Evolutionary conservation across 2,888 invertebrate genomes (phyloP).

Genomic region (Pinctada fucata): DNA sequence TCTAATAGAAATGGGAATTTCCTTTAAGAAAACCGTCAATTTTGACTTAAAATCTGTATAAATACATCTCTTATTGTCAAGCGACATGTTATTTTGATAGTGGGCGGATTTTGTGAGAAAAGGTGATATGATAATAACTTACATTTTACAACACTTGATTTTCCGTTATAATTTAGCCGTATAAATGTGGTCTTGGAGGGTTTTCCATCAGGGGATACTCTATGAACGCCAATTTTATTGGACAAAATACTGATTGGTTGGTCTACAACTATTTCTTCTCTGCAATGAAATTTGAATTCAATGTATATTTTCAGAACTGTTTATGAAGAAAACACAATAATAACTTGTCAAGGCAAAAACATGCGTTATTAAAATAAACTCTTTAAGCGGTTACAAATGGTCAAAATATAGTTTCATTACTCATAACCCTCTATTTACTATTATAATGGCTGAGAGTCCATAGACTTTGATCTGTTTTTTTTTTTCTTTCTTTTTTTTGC

Average conservation of each 20-base stretch:
- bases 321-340: background rate
- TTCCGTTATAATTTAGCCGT: conserved; percentile 90
- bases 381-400: too few species aligned
- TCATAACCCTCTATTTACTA: too few species aligned
- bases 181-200: conserved; percentile 94
- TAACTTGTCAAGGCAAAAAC: background rate
- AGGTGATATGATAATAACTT: conserved; percentile 45
- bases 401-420: too few species aligned
- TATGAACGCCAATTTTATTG: conserved; percentile 95
- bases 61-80: too few species aligned
- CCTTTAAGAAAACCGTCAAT: too few species aligned
- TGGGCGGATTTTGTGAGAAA: too few species aligned
- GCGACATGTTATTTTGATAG: too few species aligned
- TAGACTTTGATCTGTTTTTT: too few species aligned
- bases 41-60: too few species aligned
- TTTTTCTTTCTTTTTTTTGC: too few species aligned
- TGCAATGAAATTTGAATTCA: conserved; percentile 70
- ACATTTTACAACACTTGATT: conserved; percentile 94
- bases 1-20: too few species aligned
- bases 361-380: background rate
- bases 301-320: background rate
- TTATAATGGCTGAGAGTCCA: too few species aligned
- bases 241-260: conserved; percentile 95
- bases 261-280: conserved; percentile 88
- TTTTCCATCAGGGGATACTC: conserved; percentile 89